phyloP scores from a whole-genome alignment of 53 echinoderm and acorn worm genomes.

The Paracentrotus lividus region DNA sequence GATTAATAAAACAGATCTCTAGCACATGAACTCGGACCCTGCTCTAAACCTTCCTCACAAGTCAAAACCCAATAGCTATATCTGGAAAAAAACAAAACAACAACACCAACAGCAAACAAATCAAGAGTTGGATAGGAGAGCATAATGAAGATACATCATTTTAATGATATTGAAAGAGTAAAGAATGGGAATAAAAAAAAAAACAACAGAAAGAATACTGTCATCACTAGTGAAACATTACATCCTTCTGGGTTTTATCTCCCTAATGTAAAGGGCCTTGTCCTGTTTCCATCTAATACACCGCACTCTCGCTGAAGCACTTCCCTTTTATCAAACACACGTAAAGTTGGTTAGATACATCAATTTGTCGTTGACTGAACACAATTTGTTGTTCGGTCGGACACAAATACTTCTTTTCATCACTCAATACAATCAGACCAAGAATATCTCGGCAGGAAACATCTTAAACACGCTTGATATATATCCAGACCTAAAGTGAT shows the following conservation, averaged over 20 bases:
- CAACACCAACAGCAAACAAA: no score
- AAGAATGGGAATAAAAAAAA: no score
- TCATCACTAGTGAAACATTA: neutral
- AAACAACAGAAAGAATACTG: constrained; percentile 21
- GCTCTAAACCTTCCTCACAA: no score
- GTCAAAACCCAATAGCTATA: no score
- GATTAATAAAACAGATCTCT: no score
- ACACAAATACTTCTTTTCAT: constrained; percentile 49
- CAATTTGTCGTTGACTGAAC: constrained; percentile 30
- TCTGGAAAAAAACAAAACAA: no score
- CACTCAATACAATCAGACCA: neutral
- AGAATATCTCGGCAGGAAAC: constrained; percentile 4
- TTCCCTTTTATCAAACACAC: constrained; percentile 26
- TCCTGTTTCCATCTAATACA: neutral
- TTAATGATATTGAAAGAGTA: no score
- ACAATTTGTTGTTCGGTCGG: constrained; percentile 39
- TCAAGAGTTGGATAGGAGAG: no score
- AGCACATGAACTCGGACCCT: no score
- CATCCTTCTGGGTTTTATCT: constrained; percentile 21
- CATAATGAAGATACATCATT: no score
- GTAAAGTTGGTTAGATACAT: neutral
- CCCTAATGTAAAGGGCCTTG: constrained; percentile 26
- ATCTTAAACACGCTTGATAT: constrained; percentile 17
- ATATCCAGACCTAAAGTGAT: neutral
- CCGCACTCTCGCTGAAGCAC: neutral